Evolutionary conservation across 2,113 vertebrate genomes (phyloP), one percentile per base, ranked within the genome.

Genomic region (Beaufortia kweichowensis): DNA sequence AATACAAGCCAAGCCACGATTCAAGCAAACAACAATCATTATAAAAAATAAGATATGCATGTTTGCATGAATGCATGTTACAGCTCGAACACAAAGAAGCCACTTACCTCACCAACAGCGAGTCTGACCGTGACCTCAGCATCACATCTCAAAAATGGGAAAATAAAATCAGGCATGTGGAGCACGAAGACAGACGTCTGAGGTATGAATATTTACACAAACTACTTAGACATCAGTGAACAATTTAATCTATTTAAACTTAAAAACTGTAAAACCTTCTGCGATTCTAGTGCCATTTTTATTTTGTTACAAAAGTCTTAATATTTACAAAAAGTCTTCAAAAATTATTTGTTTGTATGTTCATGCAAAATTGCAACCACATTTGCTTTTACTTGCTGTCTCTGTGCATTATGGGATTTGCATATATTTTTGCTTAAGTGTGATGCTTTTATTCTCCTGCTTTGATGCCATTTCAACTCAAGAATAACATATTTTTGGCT

Each of bases 151-250:
- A 91, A 48, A 89, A 91, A 77, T 85, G 84, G 24, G 87, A 91
- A 23, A 88, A 88, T 33, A 93, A 91, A 80, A 86, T 90, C 15
- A 85, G 84, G 53, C 86, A 90, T 3, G 88, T 87, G 43, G 89
- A 92, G 91, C 79, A 79, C 87, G 24, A 88, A 90, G 78, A 85
- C 89, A 86, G 89, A 90, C 53, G 81, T 87, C 82, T 82, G 59
- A 92, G 92, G 91, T 93, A 86, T 35, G 79, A 43, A 53, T 3
- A 35, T 26, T 24, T 60, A 62, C 29, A 75, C 61, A 33, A 33
- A 7, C 7, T 28, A 29, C 41, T 61, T 11, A 12, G 9, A 8
- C 17, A n/a, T 2, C 6, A 0, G 6, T n/a, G 8, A 12, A 46
- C 43, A 75, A 29, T 67, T 48, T 8, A 29, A 3, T 50, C 2